A percentile compares a stretch with the other conserved stretches of the same genome.
phyloP scores from a whole-genome alignment of 2,888 invertebrate species.

The Sympetrum striolatum region DNA sequence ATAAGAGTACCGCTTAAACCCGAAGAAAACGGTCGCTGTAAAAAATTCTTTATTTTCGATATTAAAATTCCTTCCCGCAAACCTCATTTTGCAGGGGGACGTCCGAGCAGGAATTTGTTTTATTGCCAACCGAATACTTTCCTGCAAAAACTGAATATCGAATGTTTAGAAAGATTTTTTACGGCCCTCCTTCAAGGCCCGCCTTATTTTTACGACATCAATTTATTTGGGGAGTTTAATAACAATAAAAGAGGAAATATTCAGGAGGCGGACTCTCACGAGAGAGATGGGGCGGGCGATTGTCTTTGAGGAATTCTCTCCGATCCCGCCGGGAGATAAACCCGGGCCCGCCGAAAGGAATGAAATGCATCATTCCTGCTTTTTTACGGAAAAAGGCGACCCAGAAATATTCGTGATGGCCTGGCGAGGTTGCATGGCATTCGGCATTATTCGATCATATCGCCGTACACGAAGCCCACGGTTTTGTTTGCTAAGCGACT shows the following conservation, averaged over 20 bases:
- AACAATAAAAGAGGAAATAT: not conserved
- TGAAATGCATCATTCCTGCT: not conserved
- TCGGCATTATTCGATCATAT: slow-evolving; percentile 16
- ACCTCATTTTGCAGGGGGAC: not conserved
- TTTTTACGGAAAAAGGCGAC: not conserved
- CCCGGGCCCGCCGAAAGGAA: not conserved
- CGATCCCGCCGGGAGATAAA: not conserved
- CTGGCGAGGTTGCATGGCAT: slow-evolving; percentile 4
- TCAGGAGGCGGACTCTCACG: not conserved
- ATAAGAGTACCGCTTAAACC: not conserved
- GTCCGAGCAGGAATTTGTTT: not conserved
- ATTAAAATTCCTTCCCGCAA: not conserved
- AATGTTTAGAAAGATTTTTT: not conserved
- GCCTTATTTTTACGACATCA: not conserved
- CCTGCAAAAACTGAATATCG: not conserved
- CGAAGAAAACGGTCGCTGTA: not conserved
- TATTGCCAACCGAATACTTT: not conserved
- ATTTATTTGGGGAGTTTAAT: not conserved
- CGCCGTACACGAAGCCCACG: not conserved
- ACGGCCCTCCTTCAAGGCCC: not conserved
- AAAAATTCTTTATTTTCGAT: not conserved
- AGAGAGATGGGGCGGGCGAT: not conserved
- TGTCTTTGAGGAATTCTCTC: not conserved
- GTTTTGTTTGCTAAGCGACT: not conserved
- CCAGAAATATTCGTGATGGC: slow-evolving; percentile 14